phyloP scores from a whole-genome alignment of 2,888 invertebrate genomes.

The Alentia gelatinosa region DNA sequence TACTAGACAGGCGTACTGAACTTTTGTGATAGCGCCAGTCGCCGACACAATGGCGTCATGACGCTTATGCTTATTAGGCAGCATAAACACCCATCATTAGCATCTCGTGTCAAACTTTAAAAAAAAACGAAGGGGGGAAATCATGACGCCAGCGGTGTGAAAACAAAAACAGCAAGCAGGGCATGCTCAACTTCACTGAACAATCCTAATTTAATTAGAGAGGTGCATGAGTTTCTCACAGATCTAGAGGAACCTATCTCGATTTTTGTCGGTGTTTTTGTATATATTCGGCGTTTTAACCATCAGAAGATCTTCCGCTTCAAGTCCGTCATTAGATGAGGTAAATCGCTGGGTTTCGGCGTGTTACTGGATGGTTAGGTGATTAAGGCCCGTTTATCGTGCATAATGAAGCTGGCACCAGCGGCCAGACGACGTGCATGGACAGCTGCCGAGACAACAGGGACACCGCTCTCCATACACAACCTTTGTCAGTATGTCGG shows the following conservation, averaged over 20 bases:
- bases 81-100: background rate
- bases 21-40: background rate
- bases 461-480: too few species aligned
- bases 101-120: background rate
- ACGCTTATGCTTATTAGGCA: background rate
- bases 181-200: background rate
- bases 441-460: background rate
- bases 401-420: background rate
- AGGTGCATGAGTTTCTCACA: too few species aligned
- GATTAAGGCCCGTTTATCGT: background rate
- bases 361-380: background rate
- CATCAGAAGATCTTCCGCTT: too few species aligned
- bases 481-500: too few species aligned
- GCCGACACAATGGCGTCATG: background rate
- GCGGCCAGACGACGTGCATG: background rate
- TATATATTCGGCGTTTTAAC: background rate
- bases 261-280: too few species aligned
- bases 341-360: background rate
- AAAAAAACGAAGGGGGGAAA: too few species aligned
- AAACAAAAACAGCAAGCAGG: background rate
- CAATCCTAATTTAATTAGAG: constrained; percentile 1
- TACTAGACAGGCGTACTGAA: background rate
- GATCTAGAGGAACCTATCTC: too few species aligned
- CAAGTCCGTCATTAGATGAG: too few species aligned
- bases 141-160: background rate